phyloP scores from a whole-genome alignment of 2,797 vertebrate species.

The Sebastes minor region DNA sequence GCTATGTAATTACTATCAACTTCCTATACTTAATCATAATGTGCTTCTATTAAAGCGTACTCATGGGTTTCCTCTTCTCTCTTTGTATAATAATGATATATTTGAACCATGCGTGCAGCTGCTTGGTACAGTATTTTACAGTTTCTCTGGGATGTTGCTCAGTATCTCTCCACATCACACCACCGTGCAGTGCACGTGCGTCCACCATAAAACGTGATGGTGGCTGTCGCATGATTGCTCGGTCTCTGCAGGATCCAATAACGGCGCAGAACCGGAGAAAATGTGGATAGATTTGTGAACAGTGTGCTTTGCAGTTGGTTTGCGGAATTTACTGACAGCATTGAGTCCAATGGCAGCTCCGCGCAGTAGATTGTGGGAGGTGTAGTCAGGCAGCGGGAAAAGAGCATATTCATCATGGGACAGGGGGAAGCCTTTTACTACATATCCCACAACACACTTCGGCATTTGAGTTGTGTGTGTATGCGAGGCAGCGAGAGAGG shows the following conservation, averaged over 20 bases:
- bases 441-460: constrained; percentile 68
- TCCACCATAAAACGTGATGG: constrained; percentile 32
- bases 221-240: constrained; percentile 56
- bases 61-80: background rate
- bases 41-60: background rate
- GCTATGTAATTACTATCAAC: background rate
- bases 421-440: constrained; percentile 33
- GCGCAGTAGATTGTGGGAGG: constrained; percentile 41
- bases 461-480: constrained; percentile 33
- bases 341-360: constrained; percentile 24
- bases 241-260: constrained; percentile 50
- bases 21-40: background rate
- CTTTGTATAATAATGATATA: background rate
- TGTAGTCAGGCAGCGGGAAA: constrained; percentile 18
- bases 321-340: constrained; percentile 50
- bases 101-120: background rate
- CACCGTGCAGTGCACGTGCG: constrained; percentile 48
- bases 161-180: constrained; percentile 38
- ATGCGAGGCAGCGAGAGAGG: constrained; percentile 19
- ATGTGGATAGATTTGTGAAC: constrained; percentile 7
- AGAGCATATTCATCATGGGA: fast-evolving
- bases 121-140: background rate
- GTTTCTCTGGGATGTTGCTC: background rate
- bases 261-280: background rate
- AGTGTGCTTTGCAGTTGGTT: constrained; percentile 31